A percentile compares a stretch with the other conserved stretches of the same genome.
Evolutionary conservation across 2,888 invertebrate species (phyloP).

Genomic region (Gortyna flavago): DNA sequence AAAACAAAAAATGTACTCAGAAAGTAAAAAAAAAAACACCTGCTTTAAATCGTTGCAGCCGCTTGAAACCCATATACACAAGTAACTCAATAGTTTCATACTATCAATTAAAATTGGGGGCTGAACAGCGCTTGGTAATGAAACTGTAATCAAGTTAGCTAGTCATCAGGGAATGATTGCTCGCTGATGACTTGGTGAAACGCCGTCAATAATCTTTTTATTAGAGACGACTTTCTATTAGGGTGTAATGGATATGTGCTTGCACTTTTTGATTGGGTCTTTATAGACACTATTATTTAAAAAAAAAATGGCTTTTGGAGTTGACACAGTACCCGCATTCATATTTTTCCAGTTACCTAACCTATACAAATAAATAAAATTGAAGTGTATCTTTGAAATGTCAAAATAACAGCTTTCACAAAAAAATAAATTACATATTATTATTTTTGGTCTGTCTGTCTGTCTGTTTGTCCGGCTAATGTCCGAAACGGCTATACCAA

Average conservation of each 20-base stretch:
- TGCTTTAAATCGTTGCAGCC: constrained; percentile 45
- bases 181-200: constrained; percentile 80
- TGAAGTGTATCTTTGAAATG: no score
- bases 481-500: no score
- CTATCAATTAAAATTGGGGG: constrained; percentile 78
- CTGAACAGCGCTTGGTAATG: constrained; percentile 74
- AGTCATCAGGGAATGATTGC: constrained; percentile 83
- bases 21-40: background rate
- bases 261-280: constrained; percentile 51
- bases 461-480: no score
- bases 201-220: constrained; percentile 81
- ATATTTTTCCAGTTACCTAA: background rate
- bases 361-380: no score
- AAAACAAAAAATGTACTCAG: background rate
- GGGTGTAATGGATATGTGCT: constrained; percentile 47
- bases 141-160: constrained; percentile 80
- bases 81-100: constrained; percentile 78
- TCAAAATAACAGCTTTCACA: no score
- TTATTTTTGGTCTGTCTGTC: no score
- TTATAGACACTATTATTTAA: constrained; percentile 2
- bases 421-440: no score
- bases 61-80: constrained; percentile 49
- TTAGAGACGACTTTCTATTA: constrained; percentile 70
- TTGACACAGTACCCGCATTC: background rate
- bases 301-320: no score